Conservation (phyloP, 1,140 invertebrate species). For the Solenopsis fugax region DNA sequence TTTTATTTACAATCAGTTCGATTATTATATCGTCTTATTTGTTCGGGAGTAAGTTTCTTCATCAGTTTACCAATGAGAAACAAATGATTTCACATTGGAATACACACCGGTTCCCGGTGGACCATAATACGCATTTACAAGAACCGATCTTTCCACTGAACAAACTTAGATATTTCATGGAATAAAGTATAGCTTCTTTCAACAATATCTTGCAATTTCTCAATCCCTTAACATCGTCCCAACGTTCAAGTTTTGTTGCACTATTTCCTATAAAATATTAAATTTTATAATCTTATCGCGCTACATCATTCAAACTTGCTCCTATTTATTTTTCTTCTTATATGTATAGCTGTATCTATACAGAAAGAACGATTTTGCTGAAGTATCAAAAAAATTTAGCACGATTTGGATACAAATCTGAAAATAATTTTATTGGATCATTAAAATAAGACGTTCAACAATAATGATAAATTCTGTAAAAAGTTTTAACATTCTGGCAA, state of each 20-base stretch:
- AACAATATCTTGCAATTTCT: constrained; percentile 93
- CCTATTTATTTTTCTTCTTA: neutral
- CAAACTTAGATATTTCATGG: constrained; percentile 93
- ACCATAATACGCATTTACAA: constrained; percentile 94
- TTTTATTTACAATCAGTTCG: neutral
- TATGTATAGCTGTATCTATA: neutral
- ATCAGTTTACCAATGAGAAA: neutral
- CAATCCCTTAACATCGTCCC: constrained; percentile 93
- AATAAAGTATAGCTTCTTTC: constrained; percentile 96
- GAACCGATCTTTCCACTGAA: constrained; percentile 93
- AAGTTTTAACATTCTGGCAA: too few species aligned
- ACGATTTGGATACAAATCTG: too few species aligned
- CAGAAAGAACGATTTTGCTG: too few species aligned
- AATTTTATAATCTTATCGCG: neutral
- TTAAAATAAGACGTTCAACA: too few species aligned
- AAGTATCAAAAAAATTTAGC: too few species aligned
- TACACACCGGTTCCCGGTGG: constrained; percentile 90
- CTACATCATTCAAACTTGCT: neutral
- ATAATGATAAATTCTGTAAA: too few species aligned
- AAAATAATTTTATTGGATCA: too few species aligned
- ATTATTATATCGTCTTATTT: constrained; percentile 92
- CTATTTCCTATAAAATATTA: constrained; percentile 88
- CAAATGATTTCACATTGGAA: neutral
- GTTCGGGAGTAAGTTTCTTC: constrained; percentile 68
- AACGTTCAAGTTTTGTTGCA: constrained; percentile 89